Percentiles rank a stretch among this genome's conserved stretches.
phyloP scores from a whole-genome alignment of 2,797 vertebrate genomes.

The Neopelma chrysocephalum region DNA sequence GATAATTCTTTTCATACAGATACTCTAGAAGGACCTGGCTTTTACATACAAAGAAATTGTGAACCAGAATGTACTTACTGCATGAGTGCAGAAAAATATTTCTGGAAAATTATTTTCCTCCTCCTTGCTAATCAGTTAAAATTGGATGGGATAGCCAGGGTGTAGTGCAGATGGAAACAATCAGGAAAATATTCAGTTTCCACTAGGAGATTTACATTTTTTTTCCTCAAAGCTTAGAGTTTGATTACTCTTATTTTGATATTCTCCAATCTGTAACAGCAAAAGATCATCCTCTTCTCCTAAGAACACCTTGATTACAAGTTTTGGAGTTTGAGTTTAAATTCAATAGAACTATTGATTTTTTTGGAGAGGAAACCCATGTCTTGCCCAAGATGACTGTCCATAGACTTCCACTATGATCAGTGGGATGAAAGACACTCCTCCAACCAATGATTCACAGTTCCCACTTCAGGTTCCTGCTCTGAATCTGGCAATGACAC shows the following conservation, averaged over 20 bases:
- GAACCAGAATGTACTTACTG: constrained; percentile 32
- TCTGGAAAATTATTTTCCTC: constrained; percentile 57
- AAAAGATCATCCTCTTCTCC: constrained; percentile 3
- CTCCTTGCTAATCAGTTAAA: constrained; percentile 32
- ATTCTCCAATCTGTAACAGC: neutral
- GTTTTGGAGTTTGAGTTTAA: neutral
- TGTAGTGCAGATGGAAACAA: constrained; percentile 66
- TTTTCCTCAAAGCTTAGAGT: neutral
- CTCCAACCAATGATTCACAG: neutral
- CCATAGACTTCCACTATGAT: neutral
- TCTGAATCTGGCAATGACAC: neutral
- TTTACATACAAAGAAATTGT: constrained; percentile 14
- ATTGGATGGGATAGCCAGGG: neutral
- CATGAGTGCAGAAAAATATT: constrained; percentile 57
- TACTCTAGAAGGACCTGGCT: neutral
- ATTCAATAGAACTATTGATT: neutral
- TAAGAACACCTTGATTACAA: neutral
- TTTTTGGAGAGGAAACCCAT: neutral
- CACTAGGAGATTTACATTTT: neutral
- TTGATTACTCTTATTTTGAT: constrained; percentile 15
- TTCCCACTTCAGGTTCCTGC: neutral
- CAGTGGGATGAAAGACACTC: neutral
- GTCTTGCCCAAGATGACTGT: neutral
- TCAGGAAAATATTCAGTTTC: constrained; percentile 53
- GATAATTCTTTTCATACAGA: constrained; percentile 7